A percentile compares a stretch with the other conserved stretches of the same genome.
Evolutionary conservation across 1,140 invertebrate genomes (phyloP).

Genomic region (Tribolium castaneum): DNA sequence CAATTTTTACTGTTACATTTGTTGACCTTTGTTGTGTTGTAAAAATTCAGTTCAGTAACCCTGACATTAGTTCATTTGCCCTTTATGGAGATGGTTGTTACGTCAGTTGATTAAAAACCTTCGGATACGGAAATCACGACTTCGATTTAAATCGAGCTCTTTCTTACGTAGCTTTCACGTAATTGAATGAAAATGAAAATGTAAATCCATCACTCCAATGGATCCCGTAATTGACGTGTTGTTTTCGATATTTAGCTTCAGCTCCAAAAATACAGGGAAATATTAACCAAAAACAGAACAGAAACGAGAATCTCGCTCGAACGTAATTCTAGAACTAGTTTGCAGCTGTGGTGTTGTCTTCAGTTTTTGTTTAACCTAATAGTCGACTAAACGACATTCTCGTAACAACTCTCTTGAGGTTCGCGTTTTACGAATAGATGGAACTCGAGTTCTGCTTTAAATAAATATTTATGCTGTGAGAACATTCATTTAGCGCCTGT

Average conservation of each 20-base stretch:
- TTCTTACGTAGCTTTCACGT: not conserved
- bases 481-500: constrained; percentile 41
- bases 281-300: not conserved
- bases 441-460: constrained; percentile 10
- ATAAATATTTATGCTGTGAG: constrained; percentile 27
- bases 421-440: not conserved
- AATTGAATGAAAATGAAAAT: constrained; percentile 27
- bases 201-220: constrained; percentile 8
- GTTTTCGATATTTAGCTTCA: not conserved
- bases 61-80: not conserved
- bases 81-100: not conserved
- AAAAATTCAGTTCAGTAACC: not conserved
- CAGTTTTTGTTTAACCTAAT: not conserved
- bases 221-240: not conserved
- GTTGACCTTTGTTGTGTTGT: too few relatives aligned
- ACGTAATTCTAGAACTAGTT: not conserved
- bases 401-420: not conserved
- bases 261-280: too few relatives aligned
- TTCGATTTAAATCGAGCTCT: not conserved
- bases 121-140: not conserved
- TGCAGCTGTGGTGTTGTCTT: not conserved
- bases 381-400: not conserved
- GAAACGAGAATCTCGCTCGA: not conserved
- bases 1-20: not conserved
- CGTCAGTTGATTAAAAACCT: constrained; percentile 3